phyloP scores from a whole-genome alignment of 2,888 invertebrate genomes.

The Carpatolechia fugitivella region DNA sequence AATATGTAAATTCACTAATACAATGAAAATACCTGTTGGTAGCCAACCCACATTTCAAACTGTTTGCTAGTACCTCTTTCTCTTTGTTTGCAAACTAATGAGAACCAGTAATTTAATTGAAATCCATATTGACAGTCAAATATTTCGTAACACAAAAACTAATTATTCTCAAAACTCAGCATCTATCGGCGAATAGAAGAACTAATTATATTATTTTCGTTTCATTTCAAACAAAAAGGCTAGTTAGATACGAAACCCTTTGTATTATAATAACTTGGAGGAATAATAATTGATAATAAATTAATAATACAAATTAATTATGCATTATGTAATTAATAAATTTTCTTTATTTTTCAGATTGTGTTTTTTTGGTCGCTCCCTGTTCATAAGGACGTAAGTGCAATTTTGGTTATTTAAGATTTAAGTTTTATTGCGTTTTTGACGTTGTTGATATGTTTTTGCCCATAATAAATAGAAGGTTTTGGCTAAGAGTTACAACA shows the following conservation, averaged over 20 bases:
- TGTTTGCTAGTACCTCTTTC: constrained; percentile 31
- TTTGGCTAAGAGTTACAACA: not conserved
- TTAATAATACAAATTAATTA: too few relatives aligned
- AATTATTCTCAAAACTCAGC: constrained; percentile 34
- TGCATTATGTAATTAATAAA: too few relatives aligned
- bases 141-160: constrained; percentile 25
- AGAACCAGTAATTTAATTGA: constrained; percentile 32
- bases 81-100: constrained; percentile 48
- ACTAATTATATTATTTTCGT: constrained; percentile 16
- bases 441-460: too few relatives aligned
- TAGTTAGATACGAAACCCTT: not conserved
- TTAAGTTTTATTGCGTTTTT: too few relatives aligned
- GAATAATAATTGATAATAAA: too few relatives aligned
- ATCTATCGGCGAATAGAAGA: constrained; percentile 42
- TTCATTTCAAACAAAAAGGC: not conserved
- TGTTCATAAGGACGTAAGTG: constrained; percentile 14
- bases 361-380: not conserved
- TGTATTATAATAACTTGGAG: not conserved
- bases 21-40: constrained; percentile 46
- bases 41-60: constrained; percentile 47
- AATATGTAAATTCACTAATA: constrained; percentile 50
- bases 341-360: too few relatives aligned
- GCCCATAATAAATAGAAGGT: too few relatives aligned
- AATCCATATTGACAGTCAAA: constrained; percentile 22
- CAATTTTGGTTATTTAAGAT: not conserved